Evolutionary conservation across 2,113 vertebrate genomes (phyloP), one percentile per base, ranked within the genome.

Genomic region (Lates calcarifer): DNA sequence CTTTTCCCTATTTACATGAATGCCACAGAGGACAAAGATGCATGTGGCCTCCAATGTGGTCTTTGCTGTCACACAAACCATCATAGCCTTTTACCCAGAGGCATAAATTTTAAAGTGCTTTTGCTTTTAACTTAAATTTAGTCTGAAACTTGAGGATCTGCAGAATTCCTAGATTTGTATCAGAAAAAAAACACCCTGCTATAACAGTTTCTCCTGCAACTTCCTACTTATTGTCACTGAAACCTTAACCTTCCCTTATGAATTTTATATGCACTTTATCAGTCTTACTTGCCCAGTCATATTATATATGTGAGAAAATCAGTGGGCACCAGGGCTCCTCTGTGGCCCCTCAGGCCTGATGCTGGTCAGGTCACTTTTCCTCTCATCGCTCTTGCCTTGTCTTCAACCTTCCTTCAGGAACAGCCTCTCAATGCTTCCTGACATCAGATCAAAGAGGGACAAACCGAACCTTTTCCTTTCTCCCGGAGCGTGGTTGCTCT

Each of bases 391-490:
- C 73, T 82, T 66, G 13, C 55, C 85, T 77, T 69, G 71, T 87
- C 86, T 80, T 77, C 68, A 58, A 31, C 49, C 60, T 90, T 89
- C 79, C 77, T 86, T 62, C 53, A 70, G 58, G 45, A 79, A n/a
- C 35, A 66, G 77, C 72, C 43, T 67, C 66, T 56, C 56, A 80
- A 65, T 82, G 55, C 74, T 84, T 91, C 78, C 86, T 90, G 82
- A 89, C 41, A 64, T 61, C 2, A 7, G 90, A 93, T 93, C 90
- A 93, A 93, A 92, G 91, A 39, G 55, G 68, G 65, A 80, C 39
- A 82, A 47, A 76, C 47, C 7, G 22, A 80, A 83, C 51, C 17
- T 74, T 86, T 65, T 80, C 31, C 31, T 73, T 37, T 72, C 51
- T 83, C 62, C 24, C 64, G 75, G 33, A 65, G 67, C 61, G 65